Conservation (phyloP, 2,113 vertebrate species). For the Alexandromys fortis region DNA sequence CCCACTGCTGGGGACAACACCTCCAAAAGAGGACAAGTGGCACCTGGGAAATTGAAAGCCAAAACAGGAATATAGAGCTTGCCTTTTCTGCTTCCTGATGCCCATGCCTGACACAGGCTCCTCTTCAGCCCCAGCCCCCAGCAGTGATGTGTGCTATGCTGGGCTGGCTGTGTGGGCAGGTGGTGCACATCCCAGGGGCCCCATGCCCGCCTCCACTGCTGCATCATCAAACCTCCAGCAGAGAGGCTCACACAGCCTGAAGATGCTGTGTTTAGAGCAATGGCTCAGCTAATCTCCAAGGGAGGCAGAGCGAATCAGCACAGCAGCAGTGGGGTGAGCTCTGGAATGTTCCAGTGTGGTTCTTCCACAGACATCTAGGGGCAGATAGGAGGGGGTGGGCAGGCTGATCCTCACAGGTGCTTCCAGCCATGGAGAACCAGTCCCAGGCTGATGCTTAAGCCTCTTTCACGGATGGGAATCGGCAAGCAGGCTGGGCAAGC, state of each 20-base stretch:
- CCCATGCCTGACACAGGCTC: neutral
- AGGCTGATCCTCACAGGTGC: neutral
- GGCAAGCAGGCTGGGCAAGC: neutral
- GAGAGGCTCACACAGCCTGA: neutral
- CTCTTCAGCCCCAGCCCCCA: neutral
- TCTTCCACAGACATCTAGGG: neutral
- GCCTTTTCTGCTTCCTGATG: neutral
- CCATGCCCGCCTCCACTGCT: neutral
- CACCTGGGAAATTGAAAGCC: neutral
- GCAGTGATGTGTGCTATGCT: neutral
- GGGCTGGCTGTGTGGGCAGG: neutral
- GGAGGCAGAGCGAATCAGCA: neutral
- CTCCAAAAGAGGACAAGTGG: too few relatives aligned
- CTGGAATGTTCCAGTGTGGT: neutral
- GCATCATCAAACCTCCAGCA: neutral
- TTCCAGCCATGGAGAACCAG: neutral
- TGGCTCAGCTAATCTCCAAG: neutral
- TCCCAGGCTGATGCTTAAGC: neutral
- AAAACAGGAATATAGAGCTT: neutral
- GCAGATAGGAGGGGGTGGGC: neutral
- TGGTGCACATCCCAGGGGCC: accelerated
- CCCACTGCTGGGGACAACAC: neutral
- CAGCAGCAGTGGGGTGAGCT: neutral
- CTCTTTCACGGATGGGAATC: neutral
- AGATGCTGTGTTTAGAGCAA: neutral